Evolutionary conservation across 1,140 invertebrate species (phyloP), one percentile per base, ranked within the genome.

Genomic region (Panulirus ornatus): DNA sequence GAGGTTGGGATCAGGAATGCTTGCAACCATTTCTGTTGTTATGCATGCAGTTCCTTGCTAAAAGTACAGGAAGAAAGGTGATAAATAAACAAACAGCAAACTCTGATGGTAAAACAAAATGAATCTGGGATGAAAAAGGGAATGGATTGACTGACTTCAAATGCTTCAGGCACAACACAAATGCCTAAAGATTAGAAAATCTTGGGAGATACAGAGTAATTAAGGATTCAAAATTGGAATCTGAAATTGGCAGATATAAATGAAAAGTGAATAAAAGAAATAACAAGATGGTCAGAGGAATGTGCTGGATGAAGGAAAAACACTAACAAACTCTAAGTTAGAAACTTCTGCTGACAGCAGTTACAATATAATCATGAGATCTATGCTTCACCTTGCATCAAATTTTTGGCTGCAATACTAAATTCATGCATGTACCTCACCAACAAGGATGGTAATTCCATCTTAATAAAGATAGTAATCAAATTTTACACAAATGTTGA

Each of bases 1-100:
- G 0, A 91, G 44, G 66, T 88, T 85, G n/a, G 82, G 42, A 34
- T 90, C 88, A 75, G 2, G 1, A 9, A 30, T 66, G 27, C 27
- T 66, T 5, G 58, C 8, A 30, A 22, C 11, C 5, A 5, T 27
- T 30, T 66, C 58, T 66, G 58, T 30, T 66, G n/a, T 5, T 30
- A 27, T 30, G n/a, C n/a, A 8, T 30, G 1, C 2, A 66, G n/a
- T 66, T 66, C n/a, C 58, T 66, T 66, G n/a, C 8, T 30, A 27
- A 27, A 66, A 22, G 40, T 78, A 27, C n/a, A n/a, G n/a, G n/a
- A n/a, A n/a, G n/a, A n/a, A n/a, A n/a, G n/a, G n/a, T n/a, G n/a
- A n/a, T n/a, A n/a, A n/a, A n/a, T n/a, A n/a, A n/a, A n/a, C n/a
- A n/a, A n/a, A n/a, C n/a, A n/a, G n/a, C n/a, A n/a, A n/a, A n/a